phyloP scores from a whole-genome alignment of 2,797 vertebrate genomes.

The Arctocebus calabarensis region DNA sequence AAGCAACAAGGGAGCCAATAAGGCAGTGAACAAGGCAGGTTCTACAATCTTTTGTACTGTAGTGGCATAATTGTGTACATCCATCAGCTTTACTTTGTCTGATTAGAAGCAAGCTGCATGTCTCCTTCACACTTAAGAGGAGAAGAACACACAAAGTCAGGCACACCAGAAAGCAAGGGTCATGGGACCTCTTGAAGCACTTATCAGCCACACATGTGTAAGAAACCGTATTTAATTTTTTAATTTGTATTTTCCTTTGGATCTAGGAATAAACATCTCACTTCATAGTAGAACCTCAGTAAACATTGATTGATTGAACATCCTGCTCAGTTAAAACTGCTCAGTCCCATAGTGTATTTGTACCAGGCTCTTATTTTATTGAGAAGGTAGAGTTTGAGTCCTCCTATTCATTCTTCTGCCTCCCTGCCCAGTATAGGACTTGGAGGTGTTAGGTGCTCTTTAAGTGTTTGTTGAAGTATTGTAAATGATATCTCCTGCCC shows the following conservation, averaged over 20 bases:
- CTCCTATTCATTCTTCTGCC: neutral
- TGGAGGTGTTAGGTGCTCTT: neutral
- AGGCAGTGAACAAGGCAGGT: neutral
- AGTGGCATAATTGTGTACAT: neutral
- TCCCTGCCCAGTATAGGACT: neutral
- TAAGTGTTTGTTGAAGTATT: neutral
- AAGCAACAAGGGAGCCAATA: neutral
- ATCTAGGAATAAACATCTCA: neutral
- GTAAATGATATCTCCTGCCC: neutral
- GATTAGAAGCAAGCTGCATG: neutral
- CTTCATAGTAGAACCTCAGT: neutral
- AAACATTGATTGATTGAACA: conserved; percentile 26
- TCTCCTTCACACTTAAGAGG: neutral
- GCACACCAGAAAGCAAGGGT: neutral
- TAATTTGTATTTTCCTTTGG: neutral
- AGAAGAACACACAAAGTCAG: neutral
- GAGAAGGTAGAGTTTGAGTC: conserved; percentile 6
- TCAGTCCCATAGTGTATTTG: neutral
- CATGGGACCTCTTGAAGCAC: neutral
- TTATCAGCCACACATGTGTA: neutral
- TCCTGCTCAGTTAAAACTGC: neutral
- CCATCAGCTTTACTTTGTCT: neutral
- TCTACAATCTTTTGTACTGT: neutral
- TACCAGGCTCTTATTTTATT: neutral
- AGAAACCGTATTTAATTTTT: conserved; percentile 35